phyloP scores from a whole-genome alignment of 1,140 invertebrate species.

The Geopemphigus sp. region DNA sequence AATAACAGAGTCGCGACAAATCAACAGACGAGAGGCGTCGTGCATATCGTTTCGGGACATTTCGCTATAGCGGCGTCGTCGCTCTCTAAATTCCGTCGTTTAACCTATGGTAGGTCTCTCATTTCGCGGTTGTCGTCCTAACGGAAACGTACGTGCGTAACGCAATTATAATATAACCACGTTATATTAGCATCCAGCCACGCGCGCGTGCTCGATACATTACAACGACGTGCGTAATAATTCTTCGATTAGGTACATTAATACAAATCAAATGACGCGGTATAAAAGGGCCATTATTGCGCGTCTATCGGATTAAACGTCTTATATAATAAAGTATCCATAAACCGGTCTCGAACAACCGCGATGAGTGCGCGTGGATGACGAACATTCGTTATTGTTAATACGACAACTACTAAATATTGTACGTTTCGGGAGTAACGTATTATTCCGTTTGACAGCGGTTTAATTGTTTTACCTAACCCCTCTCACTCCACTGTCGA shows the following conservation, averaged over 20 bases:
- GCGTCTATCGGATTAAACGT: too few relatives aligned
- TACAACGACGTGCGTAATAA: neutral
- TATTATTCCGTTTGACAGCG: neutral
- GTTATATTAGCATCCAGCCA: too few relatives aligned
- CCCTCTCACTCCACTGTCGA: too few relatives aligned
- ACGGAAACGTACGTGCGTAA: too few relatives aligned
- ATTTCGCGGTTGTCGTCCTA: too few relatives aligned
- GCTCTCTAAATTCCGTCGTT: too few relatives aligned
- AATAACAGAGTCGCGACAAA: too few relatives aligned
- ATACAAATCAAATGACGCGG: neutral
- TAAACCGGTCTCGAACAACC: constrained; percentile 30
- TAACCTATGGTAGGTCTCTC: too few relatives aligned
- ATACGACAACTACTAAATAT: neutral
- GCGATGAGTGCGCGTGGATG: neutral
- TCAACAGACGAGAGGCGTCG: too few relatives aligned
- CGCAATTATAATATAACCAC: neutral
- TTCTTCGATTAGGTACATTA: too few relatives aligned
- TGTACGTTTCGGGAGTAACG: neutral
- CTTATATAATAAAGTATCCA: neutral
- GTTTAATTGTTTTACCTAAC: neutral
- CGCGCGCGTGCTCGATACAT: neutral
- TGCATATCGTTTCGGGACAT: too few relatives aligned
- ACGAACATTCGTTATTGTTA: neutral
- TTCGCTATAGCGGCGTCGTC: too few relatives aligned
- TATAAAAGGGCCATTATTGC: neutral